These are phyloP conservation scores for Zosterops hypoxanthus DNA, from an alignment of 2,113 vertebrate species.

Conservation along the genomic window DNA sequence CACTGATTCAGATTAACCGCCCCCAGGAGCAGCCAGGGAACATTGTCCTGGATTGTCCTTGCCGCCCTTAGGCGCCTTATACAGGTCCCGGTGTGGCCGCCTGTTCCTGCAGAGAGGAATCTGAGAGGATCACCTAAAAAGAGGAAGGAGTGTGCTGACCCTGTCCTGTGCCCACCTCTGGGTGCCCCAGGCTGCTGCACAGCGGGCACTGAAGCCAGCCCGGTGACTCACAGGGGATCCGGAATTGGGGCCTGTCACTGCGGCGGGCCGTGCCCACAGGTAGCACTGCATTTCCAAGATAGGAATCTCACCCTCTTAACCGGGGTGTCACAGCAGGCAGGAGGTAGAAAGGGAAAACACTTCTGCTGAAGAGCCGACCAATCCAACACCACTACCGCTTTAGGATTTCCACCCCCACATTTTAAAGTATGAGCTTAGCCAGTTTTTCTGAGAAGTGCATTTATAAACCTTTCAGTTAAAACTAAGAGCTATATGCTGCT, in stretches of 20 bases:
- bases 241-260: accelerated
- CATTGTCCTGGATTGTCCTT: accelerated
- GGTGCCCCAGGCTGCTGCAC: neutral
- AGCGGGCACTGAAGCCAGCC: accelerated
- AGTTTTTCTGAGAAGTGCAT: neutral
- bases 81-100: accelerated
- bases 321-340: accelerated
- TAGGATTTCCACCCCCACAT: neutral
- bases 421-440: neutral
- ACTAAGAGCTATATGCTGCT: neutral
- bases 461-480: neutral
- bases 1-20: accelerated
- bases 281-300: neutral
- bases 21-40: neutral
- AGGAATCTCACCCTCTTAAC: neutral
- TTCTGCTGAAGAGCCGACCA: neutral
- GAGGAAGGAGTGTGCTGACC: accelerated
- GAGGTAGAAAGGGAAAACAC: accelerated
- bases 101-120: accelerated
- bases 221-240: accelerated
- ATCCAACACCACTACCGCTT: neutral
- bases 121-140: accelerated
- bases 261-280: neutral
- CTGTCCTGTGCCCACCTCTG: accelerated
- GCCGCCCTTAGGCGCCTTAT: accelerated